phyloP scores from a whole-genome alignment of 2,113 vertebrate species.

The Halichoeres trimaculatus region DNA sequence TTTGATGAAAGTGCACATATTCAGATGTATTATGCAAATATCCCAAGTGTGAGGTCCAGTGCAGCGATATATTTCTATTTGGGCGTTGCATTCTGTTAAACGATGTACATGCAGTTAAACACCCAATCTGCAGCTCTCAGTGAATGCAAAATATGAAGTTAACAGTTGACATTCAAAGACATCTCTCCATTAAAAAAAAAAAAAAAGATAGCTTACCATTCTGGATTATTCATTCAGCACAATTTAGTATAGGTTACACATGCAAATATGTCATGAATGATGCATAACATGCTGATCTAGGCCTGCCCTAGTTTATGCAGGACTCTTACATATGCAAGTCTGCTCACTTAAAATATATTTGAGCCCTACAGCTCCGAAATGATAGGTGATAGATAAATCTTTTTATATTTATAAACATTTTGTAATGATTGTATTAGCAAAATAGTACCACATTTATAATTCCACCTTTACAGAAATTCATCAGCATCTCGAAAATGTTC shows the following conservation, averaged over 20 bases:
- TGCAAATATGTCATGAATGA: constrained; percentile 46
- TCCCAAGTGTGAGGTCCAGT: not conserved
- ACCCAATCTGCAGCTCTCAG: not conserved
- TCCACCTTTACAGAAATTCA: constrained; percentile 2
- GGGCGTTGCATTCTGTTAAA: not conserved
- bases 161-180: not conserved
- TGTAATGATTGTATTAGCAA: no score
- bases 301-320: not conserved
- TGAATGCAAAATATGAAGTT: not conserved
- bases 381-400: not conserved
- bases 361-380: not conserved
- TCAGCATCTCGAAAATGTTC: not conserved
- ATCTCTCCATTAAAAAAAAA: constrained; percentile 1
- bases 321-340: not conserved
- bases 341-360: not conserved
- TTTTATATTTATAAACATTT: no score
- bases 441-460: not conserved
- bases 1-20: not conserved
- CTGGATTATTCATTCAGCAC: constrained; percentile 21
- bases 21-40: not conserved
- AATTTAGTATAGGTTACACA: constrained; percentile 7
- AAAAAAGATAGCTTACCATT: not conserved
- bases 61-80: not conserved
- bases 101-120: not conserved
- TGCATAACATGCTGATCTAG: constrained; percentile 11